Base-by-base conservation (phyloP, 2,888 invertebrate species). In the Drosophila affinis region DNA sequence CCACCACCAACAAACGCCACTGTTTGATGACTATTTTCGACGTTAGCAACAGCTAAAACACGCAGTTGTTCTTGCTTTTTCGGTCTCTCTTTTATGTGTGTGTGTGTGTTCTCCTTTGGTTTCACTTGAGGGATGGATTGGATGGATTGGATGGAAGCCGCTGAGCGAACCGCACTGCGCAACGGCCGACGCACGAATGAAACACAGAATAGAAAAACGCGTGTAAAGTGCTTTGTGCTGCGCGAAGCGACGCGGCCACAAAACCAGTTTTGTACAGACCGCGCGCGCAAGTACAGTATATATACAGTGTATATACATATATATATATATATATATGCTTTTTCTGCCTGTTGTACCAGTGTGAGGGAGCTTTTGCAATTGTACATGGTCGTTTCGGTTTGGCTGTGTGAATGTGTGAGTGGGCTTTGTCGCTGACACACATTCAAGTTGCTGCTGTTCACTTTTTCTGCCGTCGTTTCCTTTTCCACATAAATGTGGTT, bases 161-260 rank as follows among this genome's bases (percentile, higher is more conserved):
- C 75, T 67, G 39, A 76, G 63, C 81, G 89, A 89, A 91, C 92
- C 91, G 89, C 78, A 88, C 91, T 68, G 75, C 62, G 62, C 90
- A 85, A 90, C 89, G 87, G 89, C 87, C 88, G 77, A 86, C 83
- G 81, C 89, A 81, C 90, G 91, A 92, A 91, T 92, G 91, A 92
- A 91, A 86, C 87, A 87, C 79, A 81, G 82, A 88, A 88, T 81
- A 87, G 88, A 84, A 89, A 82, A 82, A 87, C 85, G 81, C 80
- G 80, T 84, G 84, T 86, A 87, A 88, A 88, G 82, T 72, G 81
- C 81, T 80, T 76, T 72, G 78, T 75, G 72, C 67, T 14, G n/a
- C 39, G 39, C 71, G 68, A 69, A 73, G 62, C 81, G 82, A 76
- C 81, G 74, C 73, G 70, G 79, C 74, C 76, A 78, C 81, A 84